Evolutionary conservation across 2,113 vertebrate genomes (phyloP), one percentile per base, ranked within the genome.

Genomic region (Syngnathus floridae): DNA sequence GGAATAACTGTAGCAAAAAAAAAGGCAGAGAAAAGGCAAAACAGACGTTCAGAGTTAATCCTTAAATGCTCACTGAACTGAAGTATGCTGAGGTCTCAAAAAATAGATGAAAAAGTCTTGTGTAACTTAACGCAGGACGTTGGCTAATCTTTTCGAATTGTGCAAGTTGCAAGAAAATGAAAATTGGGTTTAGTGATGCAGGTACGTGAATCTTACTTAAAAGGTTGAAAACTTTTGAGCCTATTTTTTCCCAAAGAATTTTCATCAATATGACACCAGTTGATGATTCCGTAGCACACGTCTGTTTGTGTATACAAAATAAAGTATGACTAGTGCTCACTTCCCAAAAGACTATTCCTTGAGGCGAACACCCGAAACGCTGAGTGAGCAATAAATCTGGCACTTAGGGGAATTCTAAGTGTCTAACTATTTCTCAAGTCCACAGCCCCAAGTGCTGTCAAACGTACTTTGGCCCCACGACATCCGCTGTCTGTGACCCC

Each of bases 351-450:
- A 7, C 17, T 67, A 57, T 40, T 60, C 82, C 76, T 55, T 0
- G 63, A 81, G 78, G 78, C 70, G 73, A 87, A 75, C 71, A 72
- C 67, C 70, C 72, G 1, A 16, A 56, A 74, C 67, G 65, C 36
- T 83, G 76, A 79, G 82, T 71, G 75, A 81, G 81, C 75, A 76
- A 82, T 88, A 88, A 85, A 87, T 84, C 77, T 75, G 38, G 77
- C 77, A 80, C 83, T 79, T 78, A 75, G 40, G 52, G 37, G 63
- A 55, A 31, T 49, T 60, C 66, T 67, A 73, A 75, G 72, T 36
- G 72, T 83, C 72, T 74, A 73, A 83, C 85, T 73, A 69, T 76
- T 70, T 64, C 45, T 73, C 66, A 65, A 74, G 69, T 69, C 79
- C 70, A 45, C 26, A 66, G 62, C 83, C 72, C 71, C 72, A 51